These are phyloP conservation scores for Coendou prehensilis DNA, from an alignment of 2,797 vertebrate genomes.

Conservation along the genomic window DNA sequence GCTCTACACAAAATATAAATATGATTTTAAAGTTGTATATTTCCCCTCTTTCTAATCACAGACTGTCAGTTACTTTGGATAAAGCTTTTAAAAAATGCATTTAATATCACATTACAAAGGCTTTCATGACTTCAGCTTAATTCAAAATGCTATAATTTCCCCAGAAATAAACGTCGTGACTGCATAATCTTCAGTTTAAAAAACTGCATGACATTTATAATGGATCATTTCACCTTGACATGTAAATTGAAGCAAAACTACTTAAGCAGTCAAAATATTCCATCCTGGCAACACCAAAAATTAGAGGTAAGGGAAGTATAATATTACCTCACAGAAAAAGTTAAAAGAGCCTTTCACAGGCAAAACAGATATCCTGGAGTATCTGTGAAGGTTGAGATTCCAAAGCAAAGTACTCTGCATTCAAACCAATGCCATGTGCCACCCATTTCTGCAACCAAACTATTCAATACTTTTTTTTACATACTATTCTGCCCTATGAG, in stretches of 20 bases:
- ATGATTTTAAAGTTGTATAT: not conserved
- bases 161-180: constrained; percentile 50
- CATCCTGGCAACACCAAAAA: constrained; percentile 20
- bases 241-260: constrained; percentile 64
- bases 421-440: not conserved
- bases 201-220: not conserved
- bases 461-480: not conserved
- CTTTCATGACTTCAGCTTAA: constrained; percentile 36
- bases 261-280: constrained; percentile 41
- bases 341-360: not conserved
- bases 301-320: not conserved
- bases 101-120: constrained; percentile 34
- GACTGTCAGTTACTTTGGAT: not conserved
- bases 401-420: not conserved
- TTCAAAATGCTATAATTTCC: constrained; percentile 54
- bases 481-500: not conserved
- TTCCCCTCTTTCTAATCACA: constrained; percentile 23
- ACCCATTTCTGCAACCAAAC: not conserved
- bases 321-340: not conserved
- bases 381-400: not conserved
- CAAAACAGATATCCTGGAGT: not conserved
- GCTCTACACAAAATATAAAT: not conserved
- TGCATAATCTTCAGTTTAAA: not conserved
- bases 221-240: constrained; percentile 35
- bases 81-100: constrained; percentile 57